These are phyloP conservation scores for Drosophila auraria DNA, from an alignment of 1,140 invertebrate genomes.

Conservation along the genomic window DNA sequence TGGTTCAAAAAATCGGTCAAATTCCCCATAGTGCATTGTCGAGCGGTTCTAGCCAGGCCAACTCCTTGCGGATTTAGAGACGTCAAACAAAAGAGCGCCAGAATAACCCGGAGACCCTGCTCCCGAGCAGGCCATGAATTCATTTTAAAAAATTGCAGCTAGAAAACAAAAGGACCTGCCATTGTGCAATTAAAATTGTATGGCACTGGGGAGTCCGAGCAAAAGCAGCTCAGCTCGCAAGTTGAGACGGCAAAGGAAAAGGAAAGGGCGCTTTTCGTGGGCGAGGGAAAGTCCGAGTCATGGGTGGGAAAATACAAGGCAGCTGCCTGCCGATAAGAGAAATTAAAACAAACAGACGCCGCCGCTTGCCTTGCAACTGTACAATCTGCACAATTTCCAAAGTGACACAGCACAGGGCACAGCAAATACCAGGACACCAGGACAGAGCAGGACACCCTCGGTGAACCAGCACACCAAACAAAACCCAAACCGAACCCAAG, in stretches of 20 bases:
- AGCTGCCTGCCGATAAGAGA: conserved; percentile 79
- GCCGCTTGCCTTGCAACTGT: conserved; percentile 49
- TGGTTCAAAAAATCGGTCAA: too few species aligned
- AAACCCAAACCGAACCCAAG: conserved; percentile 16
- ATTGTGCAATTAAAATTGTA: conserved; percentile 84
- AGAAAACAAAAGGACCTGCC: conserved; percentile 74
- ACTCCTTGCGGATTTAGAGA: conserved; percentile 71
- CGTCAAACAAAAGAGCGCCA: conserved; percentile 73
- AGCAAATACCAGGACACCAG: conserved; percentile 57
- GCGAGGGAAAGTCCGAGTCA: neutral
- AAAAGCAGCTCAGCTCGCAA: conserved; percentile 18
- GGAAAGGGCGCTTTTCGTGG: conserved; percentile 4
- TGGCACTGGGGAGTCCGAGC: conserved; percentile 63
- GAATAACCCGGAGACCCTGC: conserved; percentile 39
- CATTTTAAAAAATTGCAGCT: conserved; percentile 76
- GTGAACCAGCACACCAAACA: conserved; percentile 20
- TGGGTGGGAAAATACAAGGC: conserved; percentile 32
- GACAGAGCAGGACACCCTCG: conserved; percentile 19
- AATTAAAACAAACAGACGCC: conserved; percentile 78
- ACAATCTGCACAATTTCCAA: conserved; percentile 74
- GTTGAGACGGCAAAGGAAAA: conserved; percentile 26
- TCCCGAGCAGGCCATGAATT: conserved; percentile 63
- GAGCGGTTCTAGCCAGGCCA: conserved; percentile 16
- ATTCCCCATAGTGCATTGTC: too few species aligned
- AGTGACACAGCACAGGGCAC: conserved; percentile 68